Conservation (phyloP, 2,888 invertebrate genomes). For the Drosophila cyrtoloma region DNA sequence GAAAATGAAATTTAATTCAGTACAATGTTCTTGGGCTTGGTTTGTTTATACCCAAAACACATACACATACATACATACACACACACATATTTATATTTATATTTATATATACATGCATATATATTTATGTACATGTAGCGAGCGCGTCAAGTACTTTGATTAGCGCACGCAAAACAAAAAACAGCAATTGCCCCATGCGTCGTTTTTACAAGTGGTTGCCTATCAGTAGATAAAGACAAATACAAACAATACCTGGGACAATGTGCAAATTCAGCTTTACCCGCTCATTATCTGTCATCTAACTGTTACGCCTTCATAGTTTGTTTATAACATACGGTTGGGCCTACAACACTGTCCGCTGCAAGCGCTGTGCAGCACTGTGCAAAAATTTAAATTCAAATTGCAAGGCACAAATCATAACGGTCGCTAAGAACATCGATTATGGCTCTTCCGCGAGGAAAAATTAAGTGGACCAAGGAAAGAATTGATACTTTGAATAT, state of each 20-base stretch:
- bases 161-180: conserved; percentile 42
- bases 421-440: background rate
- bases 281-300: background rate
- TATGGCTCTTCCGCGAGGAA: conserved; percentile 1
- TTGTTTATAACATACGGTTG: background rate
- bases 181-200: conserved; percentile 43
- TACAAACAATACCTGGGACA: conserved; percentile 34
- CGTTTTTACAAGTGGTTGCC: conserved; percentile 26
- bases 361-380: conserved; percentile 32
- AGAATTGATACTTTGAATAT: background rate
- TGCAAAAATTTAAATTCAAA: conserved; percentile 24
- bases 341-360: conserved; percentile 24
- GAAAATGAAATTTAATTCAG: conserved; percentile 63
- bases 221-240: conserved; percentile 55
- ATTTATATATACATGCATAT: background rate
- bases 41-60: conserved; percentile 16
- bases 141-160: conserved; percentile 57
- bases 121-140: background rate
- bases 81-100: background rate
- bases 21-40: conserved; percentile 45
- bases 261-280: conserved; percentile 10
- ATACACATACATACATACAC: background rate
- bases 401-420: background rate
- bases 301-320: background rate
- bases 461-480: conserved; percentile 40